These are phyloP conservation scores for Bucorvus abyssinicus DNA, from an alignment of 2,797 vertebrate genomes.

Conservation along the genomic window DNA sequence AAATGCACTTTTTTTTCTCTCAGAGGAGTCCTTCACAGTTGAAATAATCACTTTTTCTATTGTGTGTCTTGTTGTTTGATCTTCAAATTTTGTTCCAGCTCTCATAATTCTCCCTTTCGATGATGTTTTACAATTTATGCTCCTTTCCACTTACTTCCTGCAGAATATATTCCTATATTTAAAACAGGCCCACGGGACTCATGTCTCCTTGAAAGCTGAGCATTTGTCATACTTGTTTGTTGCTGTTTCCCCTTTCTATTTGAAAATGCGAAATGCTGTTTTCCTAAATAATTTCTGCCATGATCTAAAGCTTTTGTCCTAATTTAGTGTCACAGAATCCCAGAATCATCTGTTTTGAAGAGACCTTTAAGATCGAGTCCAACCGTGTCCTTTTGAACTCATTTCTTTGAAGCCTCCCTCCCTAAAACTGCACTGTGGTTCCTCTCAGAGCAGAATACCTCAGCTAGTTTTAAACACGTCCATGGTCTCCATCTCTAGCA, in stretches of 20 bases:
- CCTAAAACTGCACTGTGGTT: not conserved
- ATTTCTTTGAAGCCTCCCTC: not conserved
- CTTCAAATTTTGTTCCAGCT: not conserved
- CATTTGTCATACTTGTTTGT: not conserved
- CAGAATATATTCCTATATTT: not conserved
- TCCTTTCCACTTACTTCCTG: not conserved
- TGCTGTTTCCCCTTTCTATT: not conserved
- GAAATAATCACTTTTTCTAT: not conserved
- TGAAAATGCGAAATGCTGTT: not conserved
- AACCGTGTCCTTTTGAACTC: not conserved
- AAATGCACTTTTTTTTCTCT: not conserved
- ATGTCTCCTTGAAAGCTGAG: not conserved
- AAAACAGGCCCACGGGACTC: not conserved
- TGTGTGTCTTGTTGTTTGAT: not conserved
- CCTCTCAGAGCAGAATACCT: not conserved
- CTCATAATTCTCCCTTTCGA: not conserved
- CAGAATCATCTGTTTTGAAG: too few species aligned
- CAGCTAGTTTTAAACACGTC: not conserved
- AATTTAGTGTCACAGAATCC: not conserved
- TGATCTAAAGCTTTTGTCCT: not conserved
- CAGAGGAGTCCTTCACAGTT: not conserved
- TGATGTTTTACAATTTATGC: not conserved
- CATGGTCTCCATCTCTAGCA: not conserved
- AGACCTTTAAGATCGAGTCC: too few species aligned
- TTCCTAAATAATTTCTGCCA: not conserved